A percentile compares a stretch with the other conserved stretches of the same genome.
Evolutionary conservation across 2,888 invertebrate species (phyloP).

Genomic region (Cryptocephalus primarius): DNA sequence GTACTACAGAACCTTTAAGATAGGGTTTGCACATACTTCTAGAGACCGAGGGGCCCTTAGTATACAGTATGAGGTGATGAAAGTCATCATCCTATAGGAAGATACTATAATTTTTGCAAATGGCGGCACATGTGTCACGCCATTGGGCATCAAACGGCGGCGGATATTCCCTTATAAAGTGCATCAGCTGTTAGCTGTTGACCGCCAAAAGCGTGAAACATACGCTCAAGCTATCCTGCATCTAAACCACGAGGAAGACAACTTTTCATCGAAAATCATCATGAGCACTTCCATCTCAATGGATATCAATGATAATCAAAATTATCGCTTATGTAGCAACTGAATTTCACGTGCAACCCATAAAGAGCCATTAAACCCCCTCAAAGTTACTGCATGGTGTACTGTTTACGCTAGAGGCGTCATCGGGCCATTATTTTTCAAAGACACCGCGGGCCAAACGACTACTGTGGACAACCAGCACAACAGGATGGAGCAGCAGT

Average conservation of each 20-base stretch:
- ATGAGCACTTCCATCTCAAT: too few species aligned
- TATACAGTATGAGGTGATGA: neutral
- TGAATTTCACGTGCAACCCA: neutral
- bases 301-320: neutral
- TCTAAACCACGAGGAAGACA: neutral
- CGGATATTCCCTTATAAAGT: too few species aligned
- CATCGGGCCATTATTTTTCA: slow-evolving; percentile 1
- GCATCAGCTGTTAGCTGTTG: too few species aligned
- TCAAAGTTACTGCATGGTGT: too few species aligned
- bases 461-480: neutral
- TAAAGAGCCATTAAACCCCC: too few species aligned
- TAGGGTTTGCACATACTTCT: too few species aligned
- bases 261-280: neutral
- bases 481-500: neutral
- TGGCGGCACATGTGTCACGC: neutral
- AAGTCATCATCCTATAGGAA: neutral
- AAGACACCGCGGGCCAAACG: neutral
- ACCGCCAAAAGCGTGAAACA: neutral
- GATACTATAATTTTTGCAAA: neutral
- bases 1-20: too few species aligned
- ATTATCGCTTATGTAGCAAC: neutral
- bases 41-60: too few species aligned
- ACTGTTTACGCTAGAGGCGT: neutral
- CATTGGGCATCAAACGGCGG: too few species aligned
- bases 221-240: neutral